These are phyloP conservation scores for Manis pentadactyla DNA, from an alignment of 2,797 vertebrate genomes.

Conservation along the genomic window DNA sequence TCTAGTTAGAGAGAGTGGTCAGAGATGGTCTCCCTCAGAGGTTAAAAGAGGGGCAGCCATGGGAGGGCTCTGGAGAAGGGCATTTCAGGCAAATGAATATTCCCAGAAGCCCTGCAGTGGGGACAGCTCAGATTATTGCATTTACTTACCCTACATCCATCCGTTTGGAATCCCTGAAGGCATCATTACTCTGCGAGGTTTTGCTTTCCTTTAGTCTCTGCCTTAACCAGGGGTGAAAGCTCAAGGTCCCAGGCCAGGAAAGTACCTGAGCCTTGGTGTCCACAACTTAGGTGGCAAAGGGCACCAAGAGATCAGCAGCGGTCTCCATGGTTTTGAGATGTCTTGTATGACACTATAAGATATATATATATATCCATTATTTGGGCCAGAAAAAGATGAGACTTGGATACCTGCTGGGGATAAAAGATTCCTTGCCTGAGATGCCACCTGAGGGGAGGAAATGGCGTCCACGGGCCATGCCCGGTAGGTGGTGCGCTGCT, in stretches of 20 bases:
- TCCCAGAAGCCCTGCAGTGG: fast-evolving
- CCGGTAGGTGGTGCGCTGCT: background rate
- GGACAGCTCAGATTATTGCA: background rate
- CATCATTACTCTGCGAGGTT: background rate
- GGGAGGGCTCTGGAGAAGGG: background rate
- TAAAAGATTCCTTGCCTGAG: background rate
- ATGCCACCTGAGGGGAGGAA: background rate
- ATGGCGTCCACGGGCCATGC: background rate
- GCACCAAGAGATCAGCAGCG: background rate
- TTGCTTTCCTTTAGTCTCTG: background rate
- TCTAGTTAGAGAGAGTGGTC: too few species aligned
- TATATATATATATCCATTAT: background rate
- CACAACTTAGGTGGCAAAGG: background rate
- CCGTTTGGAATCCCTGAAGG: background rate
- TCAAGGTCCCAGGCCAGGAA: background rate
- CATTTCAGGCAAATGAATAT: background rate
- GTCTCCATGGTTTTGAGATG: background rate
- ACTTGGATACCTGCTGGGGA: background rate
- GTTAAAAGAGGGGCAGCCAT: background rate
- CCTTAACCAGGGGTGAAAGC: background rate
- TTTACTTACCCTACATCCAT: background rate
- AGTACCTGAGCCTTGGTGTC: background rate
- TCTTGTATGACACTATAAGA: background rate
- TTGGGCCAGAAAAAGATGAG: background rate
- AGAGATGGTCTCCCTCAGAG: background rate